A percentile compares a stretch with the other conserved stretches of the same genome.
These are phyloP conservation scores for Tympanoctomys barrerae DNA, from an alignment of 2,797 vertebrate genomes.

Conservation along the genomic window DNA sequence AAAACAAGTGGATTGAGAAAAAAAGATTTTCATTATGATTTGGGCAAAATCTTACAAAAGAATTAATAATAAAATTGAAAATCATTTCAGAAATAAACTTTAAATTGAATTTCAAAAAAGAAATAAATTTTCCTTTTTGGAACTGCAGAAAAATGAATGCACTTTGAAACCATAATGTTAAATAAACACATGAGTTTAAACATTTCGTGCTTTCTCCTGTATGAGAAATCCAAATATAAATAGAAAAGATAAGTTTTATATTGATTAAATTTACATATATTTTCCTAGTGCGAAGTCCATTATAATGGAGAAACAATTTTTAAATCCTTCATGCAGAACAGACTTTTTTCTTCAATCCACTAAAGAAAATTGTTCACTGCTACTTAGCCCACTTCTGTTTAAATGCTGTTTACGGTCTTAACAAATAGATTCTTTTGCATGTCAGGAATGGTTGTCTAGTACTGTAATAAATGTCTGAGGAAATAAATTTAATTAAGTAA, in stretches of 20 bases:
- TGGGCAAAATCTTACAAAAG: neutral
- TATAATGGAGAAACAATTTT: constrained; percentile 14
- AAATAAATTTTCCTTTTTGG: neutral
- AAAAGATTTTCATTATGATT: neutral
- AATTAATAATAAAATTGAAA: neutral
- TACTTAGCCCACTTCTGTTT: neutral
- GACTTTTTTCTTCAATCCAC: neutral
- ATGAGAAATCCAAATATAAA: neutral
- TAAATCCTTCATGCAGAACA: neutral
- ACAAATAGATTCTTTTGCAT: neutral
- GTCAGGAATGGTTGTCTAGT: neutral
- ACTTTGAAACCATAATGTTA: neutral
- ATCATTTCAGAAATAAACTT: neutral
- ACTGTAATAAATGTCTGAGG: neutral
- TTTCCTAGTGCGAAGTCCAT: neutral
- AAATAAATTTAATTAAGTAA: constrained; percentile 7
- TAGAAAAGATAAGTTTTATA: neutral
- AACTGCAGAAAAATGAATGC: neutral
- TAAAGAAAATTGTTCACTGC: neutral
- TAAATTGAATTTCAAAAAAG: neutral
- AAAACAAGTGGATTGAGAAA: neutral
- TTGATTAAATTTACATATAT: constrained; percentile 14
- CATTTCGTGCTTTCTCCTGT: neutral
- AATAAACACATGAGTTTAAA: neutral
- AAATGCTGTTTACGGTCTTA: neutral